Evolutionary conservation across 2,888 invertebrate species (phyloP), one percentile per base, ranked within the genome.

Genomic region (Mythimna impura): DNA sequence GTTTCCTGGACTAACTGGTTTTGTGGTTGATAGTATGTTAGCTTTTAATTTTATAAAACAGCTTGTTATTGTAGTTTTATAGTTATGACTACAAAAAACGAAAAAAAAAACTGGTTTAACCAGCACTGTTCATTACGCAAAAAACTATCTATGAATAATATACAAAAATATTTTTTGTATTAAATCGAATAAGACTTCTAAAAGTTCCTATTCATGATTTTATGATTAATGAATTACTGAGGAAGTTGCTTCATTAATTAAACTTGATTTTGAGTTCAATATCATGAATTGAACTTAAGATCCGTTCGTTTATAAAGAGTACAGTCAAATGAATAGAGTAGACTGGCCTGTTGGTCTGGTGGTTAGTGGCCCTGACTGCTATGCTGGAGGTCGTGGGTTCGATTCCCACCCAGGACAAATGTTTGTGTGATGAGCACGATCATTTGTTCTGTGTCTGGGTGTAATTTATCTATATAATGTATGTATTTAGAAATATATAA

Each of bases 1-100:
- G 81, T 81, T 86, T 80, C 81, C 73, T 80, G 80, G 63, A 73
- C 12, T 47, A 69, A 74, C 66, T 47, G 58, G 72, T 73, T 73
- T 20, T 54, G 57, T 60, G 52, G 67, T 63, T 4, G 50, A 40
- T 54, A 47, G 22, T 30, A 60, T 36, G 4, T n/a, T 36, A 12
- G 14, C 36, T 17, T 30, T 30, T 30, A 30, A 3, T 30, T 36
- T 66, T 70, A 30, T 61, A 65, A 36, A 50, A 8, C n/a, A 25
- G 25, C 7, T 62, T 36, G 50, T 40, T 62, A 25, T 52, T 64
- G 34, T n/a, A 34, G 1, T 58, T 12, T 69, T 58, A 34, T 47
- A 60, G 12, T 55, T 30, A 61, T 22, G 61, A 65, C 7, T 63
- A 12, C 14, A 8, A 64, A 47, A 34, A 50, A 55, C 40, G 14